Percentiles rank a stretch among this genome's conserved stretches.
phyloP scores from a whole-genome alignment of 2,888 invertebrate genomes.

The Tenodera sinensis region DNA sequence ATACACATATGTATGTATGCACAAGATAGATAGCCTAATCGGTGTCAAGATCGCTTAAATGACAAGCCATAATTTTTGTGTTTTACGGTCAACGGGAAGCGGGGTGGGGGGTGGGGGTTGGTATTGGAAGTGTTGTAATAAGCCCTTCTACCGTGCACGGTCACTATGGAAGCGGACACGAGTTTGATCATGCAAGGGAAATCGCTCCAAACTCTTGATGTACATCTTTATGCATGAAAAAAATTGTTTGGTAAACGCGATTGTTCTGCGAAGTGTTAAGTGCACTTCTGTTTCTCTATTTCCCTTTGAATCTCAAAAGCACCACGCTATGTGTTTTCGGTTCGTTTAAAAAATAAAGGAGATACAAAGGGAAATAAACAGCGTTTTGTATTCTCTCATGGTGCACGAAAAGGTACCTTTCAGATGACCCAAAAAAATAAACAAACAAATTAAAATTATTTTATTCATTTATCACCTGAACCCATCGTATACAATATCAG shows the following conservation, averaged over 20 bases:
- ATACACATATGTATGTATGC: constrained; percentile 10
- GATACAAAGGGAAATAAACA: background rate
- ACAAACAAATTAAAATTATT: background rate
- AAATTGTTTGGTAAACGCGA: background rate
- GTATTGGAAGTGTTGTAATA: constrained; percentile 5
- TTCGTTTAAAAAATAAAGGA: background rate
- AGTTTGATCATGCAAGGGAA: background rate
- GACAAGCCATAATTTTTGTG: constrained; percentile 25
- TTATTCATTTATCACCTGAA: background rate
- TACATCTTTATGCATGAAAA: background rate
- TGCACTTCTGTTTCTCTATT: background rate
- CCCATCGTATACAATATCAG: too few species aligned
- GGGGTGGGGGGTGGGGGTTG: background rate
- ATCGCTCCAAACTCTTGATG: background rate
- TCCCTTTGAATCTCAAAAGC: background rate
- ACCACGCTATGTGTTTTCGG: background rate
- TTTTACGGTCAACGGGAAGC: constrained; percentile 5
- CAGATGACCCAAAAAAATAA: background rate
- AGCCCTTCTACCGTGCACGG: background rate
- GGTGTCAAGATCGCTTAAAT: constrained; percentile 21
- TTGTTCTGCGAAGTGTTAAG: background rate
- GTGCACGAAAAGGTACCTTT: background rate
- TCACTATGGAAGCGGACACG: background rate
- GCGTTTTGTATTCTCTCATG: background rate
- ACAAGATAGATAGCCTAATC: constrained; percentile 25